Evolutionary conservation across 2,797 vertebrate species (phyloP).

Genomic region (Micromesistius poutassou): DNA sequence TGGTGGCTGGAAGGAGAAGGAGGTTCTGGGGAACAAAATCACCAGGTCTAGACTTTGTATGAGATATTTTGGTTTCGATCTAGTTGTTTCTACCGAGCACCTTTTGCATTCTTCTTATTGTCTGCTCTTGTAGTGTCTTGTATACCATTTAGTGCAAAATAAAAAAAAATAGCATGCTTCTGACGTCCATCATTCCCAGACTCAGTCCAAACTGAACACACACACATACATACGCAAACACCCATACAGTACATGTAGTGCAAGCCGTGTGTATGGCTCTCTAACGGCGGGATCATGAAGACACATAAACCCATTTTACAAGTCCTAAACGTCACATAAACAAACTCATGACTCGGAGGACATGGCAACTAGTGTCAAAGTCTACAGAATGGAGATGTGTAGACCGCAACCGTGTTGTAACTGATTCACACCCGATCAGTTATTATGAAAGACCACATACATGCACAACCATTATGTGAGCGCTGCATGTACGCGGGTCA

Average conservation of each 20-base stretch:
- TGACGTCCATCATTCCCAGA: constrained; percentile 44
- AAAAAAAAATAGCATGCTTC: constrained; percentile 38
- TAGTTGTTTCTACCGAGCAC: constrained; percentile 16
- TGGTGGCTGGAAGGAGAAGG: constrained; percentile 12
- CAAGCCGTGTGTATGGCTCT: not conserved
- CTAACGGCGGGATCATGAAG: not conserved
- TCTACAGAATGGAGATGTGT: not conserved
- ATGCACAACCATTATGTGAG: constrained; percentile 21
- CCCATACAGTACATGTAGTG: not conserved
- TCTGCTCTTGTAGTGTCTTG: constrained; percentile 13
- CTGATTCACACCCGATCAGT: not conserved
- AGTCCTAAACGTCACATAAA: not conserved
- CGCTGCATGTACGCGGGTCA: constrained; percentile 50
- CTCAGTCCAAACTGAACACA: constrained; percentile 27
- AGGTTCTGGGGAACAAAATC: constrained; percentile 6
- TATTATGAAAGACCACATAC: not conserved
- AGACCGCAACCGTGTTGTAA: not conserved
- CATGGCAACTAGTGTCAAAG: not conserved
- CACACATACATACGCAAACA: not conserved
- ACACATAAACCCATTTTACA: not conserved
- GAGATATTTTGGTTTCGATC: constrained; percentile 42
- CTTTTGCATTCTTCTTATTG: constrained; percentile 24
- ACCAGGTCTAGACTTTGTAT: constrained; percentile 22
- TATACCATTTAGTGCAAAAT: constrained; percentile 57
- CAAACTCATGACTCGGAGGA: not conserved